Conservation (phyloP, 35 echinoderm and acorn worm species). For the Ptychodera flava region DNA sequence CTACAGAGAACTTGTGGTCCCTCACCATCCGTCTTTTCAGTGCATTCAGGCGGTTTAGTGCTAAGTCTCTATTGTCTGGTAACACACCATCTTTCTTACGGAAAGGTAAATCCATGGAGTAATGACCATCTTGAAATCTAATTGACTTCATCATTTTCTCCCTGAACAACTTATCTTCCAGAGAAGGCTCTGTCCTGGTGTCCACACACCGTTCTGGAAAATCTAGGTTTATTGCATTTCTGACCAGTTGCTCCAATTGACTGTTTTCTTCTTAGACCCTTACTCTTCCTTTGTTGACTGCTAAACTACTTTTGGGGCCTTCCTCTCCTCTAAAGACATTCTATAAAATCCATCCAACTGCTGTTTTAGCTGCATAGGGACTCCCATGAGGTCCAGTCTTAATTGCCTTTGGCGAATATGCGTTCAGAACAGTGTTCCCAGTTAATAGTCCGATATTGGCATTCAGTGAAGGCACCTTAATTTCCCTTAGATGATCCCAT, state of each 20-base stretch:
- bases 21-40: neutral
- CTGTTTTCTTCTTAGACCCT: too few relatives aligned
- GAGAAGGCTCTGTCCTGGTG: neutral
- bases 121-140: constrained; percentile 37
- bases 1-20: neutral
- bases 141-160: constrained; percentile 16
- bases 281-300: too few relatives aligned
- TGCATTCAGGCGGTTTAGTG: neutral
- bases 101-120: constrained; percentile 34
- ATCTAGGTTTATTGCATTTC: too few relatives aligned
- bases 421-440: neutral
- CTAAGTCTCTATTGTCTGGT: neutral
- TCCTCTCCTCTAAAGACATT: neutral
- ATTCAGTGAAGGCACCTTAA: neutral
- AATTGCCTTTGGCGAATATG: neutral
- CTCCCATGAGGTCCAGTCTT: neutral
- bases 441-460: constrained; percentile 17
- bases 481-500: constrained; percentile 25
- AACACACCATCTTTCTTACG: constrained; percentile 15
- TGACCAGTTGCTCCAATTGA: too few relatives aligned
- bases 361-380: constrained; percentile 4
- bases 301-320: constrained; percentile 8
- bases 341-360: neutral
- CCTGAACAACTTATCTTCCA: constrained; percentile 33
- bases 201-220: neutral